These are phyloP conservation scores for Eidolon dupreanum DNA, from an alignment of 2,797 vertebrate species.

Conservation along the genomic window DNA sequence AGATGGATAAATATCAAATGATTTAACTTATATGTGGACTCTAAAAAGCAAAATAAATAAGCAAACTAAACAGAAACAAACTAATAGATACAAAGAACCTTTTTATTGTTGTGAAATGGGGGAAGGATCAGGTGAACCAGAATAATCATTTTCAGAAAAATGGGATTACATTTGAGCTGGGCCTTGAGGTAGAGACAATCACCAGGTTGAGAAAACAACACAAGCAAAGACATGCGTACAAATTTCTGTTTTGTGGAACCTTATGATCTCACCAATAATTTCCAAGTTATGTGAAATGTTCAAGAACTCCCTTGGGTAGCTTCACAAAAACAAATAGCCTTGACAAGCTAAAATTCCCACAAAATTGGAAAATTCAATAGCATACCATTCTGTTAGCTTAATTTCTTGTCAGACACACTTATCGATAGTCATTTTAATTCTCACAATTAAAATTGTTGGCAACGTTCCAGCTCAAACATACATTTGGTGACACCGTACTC, in stretches of 20 bases:
- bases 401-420: neutral
- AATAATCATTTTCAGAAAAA: neutral
- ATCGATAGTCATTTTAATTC: constrained; percentile 44
- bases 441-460: constrained; percentile 43
- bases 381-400: neutral
- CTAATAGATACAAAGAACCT: no score
- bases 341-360: neutral
- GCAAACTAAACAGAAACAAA: no score
- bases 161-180: neutral
- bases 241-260: neutral
- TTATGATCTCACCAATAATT: neutral
- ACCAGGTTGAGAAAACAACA: neutral
- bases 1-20: neutral
- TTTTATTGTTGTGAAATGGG: no score
- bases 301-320: neutral
- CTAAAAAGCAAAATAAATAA: neutral
- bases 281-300: neutral
- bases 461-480: constrained; percentile 45
- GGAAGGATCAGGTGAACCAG: neutral
- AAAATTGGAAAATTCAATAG: constrained; percentile 18
- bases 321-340: constrained; percentile 41
- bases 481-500: constrained; percentile 35
- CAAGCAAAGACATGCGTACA: neutral
- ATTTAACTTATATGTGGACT: neutral
- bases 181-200: neutral